These are phyloP conservation scores for Hexactinellida sp. DNA, from an alignment of 37 sponge, comb jelly and placozoan species.

Conservation along the genomic window DNA sequence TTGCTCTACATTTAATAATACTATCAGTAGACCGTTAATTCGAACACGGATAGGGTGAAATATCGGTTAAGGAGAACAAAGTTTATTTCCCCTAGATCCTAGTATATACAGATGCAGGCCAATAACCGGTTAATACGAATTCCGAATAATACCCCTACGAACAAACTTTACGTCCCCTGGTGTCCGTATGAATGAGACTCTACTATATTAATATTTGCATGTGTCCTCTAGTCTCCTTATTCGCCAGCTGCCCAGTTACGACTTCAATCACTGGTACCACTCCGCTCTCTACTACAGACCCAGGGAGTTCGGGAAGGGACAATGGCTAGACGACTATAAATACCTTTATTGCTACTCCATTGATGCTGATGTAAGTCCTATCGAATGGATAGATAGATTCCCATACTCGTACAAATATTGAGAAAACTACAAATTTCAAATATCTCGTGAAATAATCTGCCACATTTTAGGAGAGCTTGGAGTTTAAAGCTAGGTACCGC, in stretches of 20 bases:
- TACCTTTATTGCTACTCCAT: slow-evolving; percentile 78
- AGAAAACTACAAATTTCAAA: not conserved
- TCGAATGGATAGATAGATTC: not conserved
- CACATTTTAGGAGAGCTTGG: slow-evolving; percentile 49
- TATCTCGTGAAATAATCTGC: not conserved
- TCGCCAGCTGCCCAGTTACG: slow-evolving; percentile 61
- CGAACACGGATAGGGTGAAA: no score
- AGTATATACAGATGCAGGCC: no score
- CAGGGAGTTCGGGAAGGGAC: slow-evolving; percentile 22
- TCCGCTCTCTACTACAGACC: slow-evolving; percentile 48
- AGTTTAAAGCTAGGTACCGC: slow-evolving; percentile 72
- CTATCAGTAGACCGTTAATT: no score
- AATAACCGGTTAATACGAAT: no score
- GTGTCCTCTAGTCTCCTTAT: slow-evolving; percentile 55
- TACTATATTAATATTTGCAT: no score
- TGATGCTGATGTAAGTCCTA: slow-evolving; percentile 35
- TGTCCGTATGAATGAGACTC: no score
- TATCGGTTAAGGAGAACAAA: no score
- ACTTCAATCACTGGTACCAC: slow-evolving; percentile 46
- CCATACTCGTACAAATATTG: slow-evolving; percentile 14
- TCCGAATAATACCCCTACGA: not conserved
- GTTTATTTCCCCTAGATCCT: no score
- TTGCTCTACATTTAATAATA: no score
- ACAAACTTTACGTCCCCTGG: no score
- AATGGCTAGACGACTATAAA: slow-evolving; percentile 93